Base-by-base conservation (phyloP, 2,797 vertebrate genomes). In the Tragopan temminckii region DNA sequence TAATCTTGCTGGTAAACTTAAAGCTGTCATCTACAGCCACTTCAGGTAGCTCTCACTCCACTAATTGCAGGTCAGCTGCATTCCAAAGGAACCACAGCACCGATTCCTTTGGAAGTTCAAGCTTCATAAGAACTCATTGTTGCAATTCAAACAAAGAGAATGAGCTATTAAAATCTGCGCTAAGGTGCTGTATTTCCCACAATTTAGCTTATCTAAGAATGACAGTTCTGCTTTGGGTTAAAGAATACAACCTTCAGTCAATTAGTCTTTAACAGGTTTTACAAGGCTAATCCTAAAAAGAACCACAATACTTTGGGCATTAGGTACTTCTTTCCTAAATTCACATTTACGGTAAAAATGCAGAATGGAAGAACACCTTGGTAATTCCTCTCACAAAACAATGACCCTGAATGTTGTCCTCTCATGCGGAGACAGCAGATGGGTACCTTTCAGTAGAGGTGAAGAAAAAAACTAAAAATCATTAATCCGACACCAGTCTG, bases 191-290 rank as follows among this genome's bases (percentile, higher is more conserved):
- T 71, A 80, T 83, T 94, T 94, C 66, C 62, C 45, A 24, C 59
- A 90, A 87, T 75, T 69, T 89, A 80, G 42, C n/a, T 89, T 66
- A 89, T 40, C 21, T 66, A 87, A 85, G 43, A 77, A 63, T 80
- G 72, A 72, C 76, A 89, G 76, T 55, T 66, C 45, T 71, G 40
- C 35, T 79, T 82, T 3, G 16, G 33, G 35, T 85, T 85, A 85
- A 80, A 87, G 42, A 91, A 78, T 38, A 63, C 82, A 83, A 55
- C 38, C 55, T 80, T 75, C 45, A 27, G 38, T 66, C 71, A 94
- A 88, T 83, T 40, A 80, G 35, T 48, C 38, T 83, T 80, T 75
- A 79, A 89, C 25, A 83, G 23, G 45, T 85, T 68, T 88, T 66
- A 62, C 42, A 66, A 14, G 3, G 25, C 20, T 40, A 83, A 85